These are phyloP conservation scores for Choristoneura fumiferana DNA, from an alignment of 1,140 invertebrate genomes.

Conservation along the genomic window DNA sequence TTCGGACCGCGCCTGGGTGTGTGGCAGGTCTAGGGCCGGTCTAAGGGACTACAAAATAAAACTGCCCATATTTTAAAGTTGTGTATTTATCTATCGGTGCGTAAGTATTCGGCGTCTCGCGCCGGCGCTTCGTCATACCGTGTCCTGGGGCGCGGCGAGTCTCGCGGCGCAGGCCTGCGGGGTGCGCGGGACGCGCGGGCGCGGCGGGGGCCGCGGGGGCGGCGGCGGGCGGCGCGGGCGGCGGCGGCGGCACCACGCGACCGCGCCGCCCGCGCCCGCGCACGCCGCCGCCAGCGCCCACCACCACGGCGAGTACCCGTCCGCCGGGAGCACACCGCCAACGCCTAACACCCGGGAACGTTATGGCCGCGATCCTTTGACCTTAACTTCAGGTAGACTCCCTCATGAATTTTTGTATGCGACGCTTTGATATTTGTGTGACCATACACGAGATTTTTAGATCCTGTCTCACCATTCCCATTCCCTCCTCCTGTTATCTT, in stretches of 20 bases:
- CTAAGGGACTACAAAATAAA: constrained; percentile 59
- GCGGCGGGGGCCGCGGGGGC: constrained; percentile 44
- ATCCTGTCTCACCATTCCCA: too few species aligned
- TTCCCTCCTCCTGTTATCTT: too few species aligned
- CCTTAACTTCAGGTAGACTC: too few species aligned
- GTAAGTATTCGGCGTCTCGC: constrained; percentile 38
- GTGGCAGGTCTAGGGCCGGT: too few species aligned
- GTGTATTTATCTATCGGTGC: constrained; percentile 43
- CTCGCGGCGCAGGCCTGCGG: constrained; percentile 44
- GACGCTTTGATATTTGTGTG: too few species aligned
- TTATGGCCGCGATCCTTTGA: too few species aligned
- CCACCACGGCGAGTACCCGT: constrained; percentile 32
- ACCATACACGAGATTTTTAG: too few species aligned
- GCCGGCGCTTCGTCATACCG: constrained; percentile 52
- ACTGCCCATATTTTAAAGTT: constrained; percentile 44
- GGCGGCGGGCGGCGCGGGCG: constrained; percentile 34
- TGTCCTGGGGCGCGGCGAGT: constrained; percentile 47
- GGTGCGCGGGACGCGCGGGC: constrained; percentile 46
- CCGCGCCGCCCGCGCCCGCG: constrained; percentile 28
- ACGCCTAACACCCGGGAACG: too few species aligned
- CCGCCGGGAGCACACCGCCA: constrained; percentile 25
- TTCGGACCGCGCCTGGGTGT: too few species aligned
- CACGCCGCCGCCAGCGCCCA: constrained; percentile 45
- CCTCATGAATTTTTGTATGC: too few species aligned
- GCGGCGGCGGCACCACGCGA: constrained; percentile 35